Conservation (phyloP, 37 sponge, comb jelly and placozoan genomes). For the Spongilla lacustris region DNA sequence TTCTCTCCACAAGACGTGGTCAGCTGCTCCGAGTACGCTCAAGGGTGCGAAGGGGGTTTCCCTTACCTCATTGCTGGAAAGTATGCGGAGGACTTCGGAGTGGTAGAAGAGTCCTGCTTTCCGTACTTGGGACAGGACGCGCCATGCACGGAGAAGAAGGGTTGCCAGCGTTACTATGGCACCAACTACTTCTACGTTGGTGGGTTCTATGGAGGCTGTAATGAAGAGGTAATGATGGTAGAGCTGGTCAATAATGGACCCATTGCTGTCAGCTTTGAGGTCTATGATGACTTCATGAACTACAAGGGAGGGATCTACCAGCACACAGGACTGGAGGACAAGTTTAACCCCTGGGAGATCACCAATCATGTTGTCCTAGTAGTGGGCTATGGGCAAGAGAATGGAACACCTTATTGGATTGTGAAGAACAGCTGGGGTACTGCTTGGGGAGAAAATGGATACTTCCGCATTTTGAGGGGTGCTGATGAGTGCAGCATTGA, state of each 20-base stretch:
- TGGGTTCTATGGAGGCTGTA: slow-evolving; percentile 59
- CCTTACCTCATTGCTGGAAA: slow-evolving; percentile 74
- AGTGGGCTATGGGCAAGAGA: slow-evolving; percentile 50
- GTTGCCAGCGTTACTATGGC: slow-evolving; percentile 36
- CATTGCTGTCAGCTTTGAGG: slow-evolving; percentile 52
- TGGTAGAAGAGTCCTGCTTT: slow-evolving; percentile 49
- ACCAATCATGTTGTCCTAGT: slow-evolving; percentile 61
- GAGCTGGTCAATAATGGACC: slow-evolving; percentile 67
- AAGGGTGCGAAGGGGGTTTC: slow-evolving; percentile 72
- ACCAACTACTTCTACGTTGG: slow-evolving; percentile 59
- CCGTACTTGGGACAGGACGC: slow-evolving; percentile 42
- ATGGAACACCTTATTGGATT: slow-evolving; percentile 45
- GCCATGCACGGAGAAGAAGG: neutral
- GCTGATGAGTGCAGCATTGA: slow-evolving; percentile 46
- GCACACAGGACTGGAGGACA: slow-evolving; percentile 35
- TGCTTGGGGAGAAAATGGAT: slow-evolving; percentile 61
- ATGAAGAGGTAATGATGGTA: slow-evolving; percentile 19
- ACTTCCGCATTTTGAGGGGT: slow-evolving; percentile 55
- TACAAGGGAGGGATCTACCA: slow-evolving; percentile 57
- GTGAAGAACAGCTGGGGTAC: slow-evolving; percentile 71
- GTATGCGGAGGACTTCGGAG: slow-evolving; percentile 64
- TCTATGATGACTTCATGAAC: slow-evolving; percentile 30
- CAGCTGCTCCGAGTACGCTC: slow-evolving; percentile 59
- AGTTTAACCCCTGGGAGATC: slow-evolving; percentile 54
- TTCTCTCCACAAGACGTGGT: slow-evolving; percentile 64